A percentile compares a stretch with the other conserved stretches of the same genome.
These are phyloP conservation scores for Carapus acus DNA, from an alignment of 2,797 vertebrate genomes.

Conservation along the genomic window DNA sequence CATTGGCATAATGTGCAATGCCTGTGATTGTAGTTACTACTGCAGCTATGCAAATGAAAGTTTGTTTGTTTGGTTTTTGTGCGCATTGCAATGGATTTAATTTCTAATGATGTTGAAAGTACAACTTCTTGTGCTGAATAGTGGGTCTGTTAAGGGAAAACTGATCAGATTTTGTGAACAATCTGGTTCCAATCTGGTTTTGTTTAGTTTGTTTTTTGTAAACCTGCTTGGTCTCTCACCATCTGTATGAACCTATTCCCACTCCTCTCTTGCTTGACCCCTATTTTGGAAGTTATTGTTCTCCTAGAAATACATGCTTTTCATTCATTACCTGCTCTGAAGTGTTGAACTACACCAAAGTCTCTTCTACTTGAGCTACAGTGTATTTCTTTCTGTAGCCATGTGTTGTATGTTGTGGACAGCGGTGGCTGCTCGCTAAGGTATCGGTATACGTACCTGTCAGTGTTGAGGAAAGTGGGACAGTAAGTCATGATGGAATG, in stretches of 20 bases:
- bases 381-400: constrained; percentile 27
- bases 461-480: too few relatives aligned
- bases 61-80: too few relatives aligned
- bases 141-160: constrained; percentile 1
- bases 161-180: neutral
- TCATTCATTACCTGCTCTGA: constrained; percentile 31
- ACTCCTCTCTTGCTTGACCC: constrained; percentile 6
- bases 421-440: constrained; percentile 36
- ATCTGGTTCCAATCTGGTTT: neutral
- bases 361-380: too few relatives aligned
- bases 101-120: neutral
- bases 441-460: too few relatives aligned
- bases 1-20: too few relatives aligned
- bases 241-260: constrained; percentile 8
- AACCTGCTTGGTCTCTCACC: constrained; percentile 24
- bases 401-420: constrained; percentile 1
- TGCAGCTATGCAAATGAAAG: too few relatives aligned
- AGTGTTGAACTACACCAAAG: constrained; percentile 42
- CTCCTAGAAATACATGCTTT: constrained; percentile 19
- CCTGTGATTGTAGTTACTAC: too few relatives aligned
- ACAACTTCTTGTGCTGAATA: neutral
- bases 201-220: constrained; percentile 31
- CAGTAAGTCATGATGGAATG: too few relatives aligned
- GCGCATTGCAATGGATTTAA: too few relatives aligned
- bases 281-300: constrained; percentile 6